Conservation (phyloP, 2,113 vertebrate genomes). For the Scomber colias region DNA sequence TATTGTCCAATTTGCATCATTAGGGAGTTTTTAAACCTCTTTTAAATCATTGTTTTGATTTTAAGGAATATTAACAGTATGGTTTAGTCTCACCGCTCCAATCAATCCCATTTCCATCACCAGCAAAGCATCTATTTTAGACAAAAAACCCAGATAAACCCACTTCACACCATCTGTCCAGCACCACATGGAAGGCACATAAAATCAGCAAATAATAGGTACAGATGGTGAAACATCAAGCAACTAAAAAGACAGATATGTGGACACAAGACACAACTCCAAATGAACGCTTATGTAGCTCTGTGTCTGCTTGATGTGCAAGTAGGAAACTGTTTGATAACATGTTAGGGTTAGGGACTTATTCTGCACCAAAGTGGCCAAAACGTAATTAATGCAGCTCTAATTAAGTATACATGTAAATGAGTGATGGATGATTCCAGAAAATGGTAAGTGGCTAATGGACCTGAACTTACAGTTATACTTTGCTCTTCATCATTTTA, state of each 20-base stretch:
- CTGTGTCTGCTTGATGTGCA: too few species aligned
- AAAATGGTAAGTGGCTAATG: neutral
- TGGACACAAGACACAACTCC: too few species aligned
- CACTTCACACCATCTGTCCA: neutral
- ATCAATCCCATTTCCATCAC: neutral
- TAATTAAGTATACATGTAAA: neutral
- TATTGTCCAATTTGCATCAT: neutral
- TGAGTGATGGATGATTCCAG: neutral
- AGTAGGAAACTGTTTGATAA: too few species aligned
- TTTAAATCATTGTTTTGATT: neutral
- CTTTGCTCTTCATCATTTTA: constrained; percentile 9
- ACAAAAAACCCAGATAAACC: neutral
- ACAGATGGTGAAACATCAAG: too few species aligned
- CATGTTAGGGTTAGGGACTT: too few species aligned
- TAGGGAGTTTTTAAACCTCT: too few species aligned
- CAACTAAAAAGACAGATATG: too few species aligned
- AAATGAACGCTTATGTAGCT: too few species aligned
- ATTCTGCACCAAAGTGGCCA: neutral
- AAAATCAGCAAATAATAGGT: neutral
- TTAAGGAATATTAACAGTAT: neutral
- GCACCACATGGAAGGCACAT: neutral
- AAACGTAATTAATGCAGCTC: neutral
- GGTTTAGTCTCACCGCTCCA: neutral
- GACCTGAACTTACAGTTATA: neutral
- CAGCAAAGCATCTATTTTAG: neutral